These are phyloP conservation scores for Paratrypauchen microcephalus DNA, from an alignment of 2,797 vertebrate species.

Conservation along the genomic window DNA sequence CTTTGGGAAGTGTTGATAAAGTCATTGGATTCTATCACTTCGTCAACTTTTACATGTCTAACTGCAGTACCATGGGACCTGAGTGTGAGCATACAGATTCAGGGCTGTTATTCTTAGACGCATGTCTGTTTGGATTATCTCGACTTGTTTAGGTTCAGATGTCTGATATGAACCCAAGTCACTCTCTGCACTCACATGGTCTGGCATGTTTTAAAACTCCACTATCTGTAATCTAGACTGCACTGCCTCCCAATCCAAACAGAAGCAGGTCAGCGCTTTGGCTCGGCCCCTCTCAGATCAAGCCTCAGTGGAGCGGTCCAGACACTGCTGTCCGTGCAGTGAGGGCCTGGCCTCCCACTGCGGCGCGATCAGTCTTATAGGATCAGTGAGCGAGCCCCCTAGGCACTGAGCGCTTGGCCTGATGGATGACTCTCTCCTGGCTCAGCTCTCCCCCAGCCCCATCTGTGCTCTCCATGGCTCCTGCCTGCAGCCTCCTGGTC, in stretches of 20 bases:
- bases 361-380: constrained; percentile 75
- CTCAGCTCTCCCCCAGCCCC: constrained; percentile 61
- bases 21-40: constrained; percentile 57
- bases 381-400: constrained; percentile 66
- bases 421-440: constrained; percentile 76
- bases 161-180: constrained; percentile 5
- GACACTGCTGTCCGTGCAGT: constrained; percentile 69
- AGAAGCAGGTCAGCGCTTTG: constrained; percentile 74
- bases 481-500: constrained; percentile 56
- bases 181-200: constrained; percentile 16
- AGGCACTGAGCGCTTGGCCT: constrained; percentile 67
- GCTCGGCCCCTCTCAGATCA: constrained; percentile 56
- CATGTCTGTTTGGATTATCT: neutral
- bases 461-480: constrained; percentile 73
- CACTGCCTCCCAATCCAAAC: constrained; percentile 44
- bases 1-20: constrained; percentile 44
- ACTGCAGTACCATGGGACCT: constrained; percentile 27
- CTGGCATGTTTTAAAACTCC: constrained; percentile 26
- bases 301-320: constrained; percentile 69
- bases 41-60: constrained; percentile 45
- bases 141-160: constrained; percentile 7
- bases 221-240: constrained; percentile 54
- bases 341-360: constrained; percentile 66
- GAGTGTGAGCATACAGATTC: constrained; percentile 8
- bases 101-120: neutral